phyloP scores from a whole-genome alignment of 2,797 vertebrate species.

The Lagodon rhomboides region DNA sequence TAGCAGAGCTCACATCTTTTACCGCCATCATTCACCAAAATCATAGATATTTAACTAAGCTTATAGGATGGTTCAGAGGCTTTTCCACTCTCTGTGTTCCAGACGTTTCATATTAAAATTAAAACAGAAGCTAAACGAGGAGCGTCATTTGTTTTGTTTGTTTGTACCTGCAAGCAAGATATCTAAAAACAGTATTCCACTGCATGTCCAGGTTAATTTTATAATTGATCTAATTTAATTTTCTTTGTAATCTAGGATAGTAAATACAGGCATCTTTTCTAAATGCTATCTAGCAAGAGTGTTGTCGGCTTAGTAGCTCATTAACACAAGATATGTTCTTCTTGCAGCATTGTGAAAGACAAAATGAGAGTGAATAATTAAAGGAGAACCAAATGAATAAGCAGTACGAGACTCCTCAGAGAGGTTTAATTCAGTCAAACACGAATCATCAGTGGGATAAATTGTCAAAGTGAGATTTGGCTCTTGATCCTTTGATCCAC shows the following conservation, averaged over 20 bases:
- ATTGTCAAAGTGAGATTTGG: constrained; percentile 2
- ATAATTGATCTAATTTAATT: neutral
- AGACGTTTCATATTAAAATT: neutral
- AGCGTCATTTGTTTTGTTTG: neutral
- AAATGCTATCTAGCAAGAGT: neutral
- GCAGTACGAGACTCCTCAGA: neutral
- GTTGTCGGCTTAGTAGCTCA: constrained; percentile 18
- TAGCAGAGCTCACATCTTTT: constrained; percentile 45
- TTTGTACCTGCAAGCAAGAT: neutral
- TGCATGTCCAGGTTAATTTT: neutral
- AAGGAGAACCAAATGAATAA: constrained; percentile 23
- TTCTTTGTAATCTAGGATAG: neutral
- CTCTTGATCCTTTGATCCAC: constrained; percentile 11
- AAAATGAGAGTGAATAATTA: constrained; percentile 49
- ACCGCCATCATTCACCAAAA: constrained; percentile 45
- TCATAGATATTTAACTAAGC: constrained; percentile 55
- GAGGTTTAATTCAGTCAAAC: constrained; percentile 17
- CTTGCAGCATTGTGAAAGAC: constrained; percentile 24
- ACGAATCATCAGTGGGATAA: constrained; percentile 10
- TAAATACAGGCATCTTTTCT: neutral
- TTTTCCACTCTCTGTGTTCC: constrained; percentile 15
- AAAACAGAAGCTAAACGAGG: constrained; percentile 2
- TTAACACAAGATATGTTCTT: constrained; percentile 29
- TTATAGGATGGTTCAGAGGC: neutral
- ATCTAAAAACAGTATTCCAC: neutral